Evolutionary conservation across 2,113 vertebrate genomes (phyloP).

Genomic region (Lathamus discolor): DNA sequence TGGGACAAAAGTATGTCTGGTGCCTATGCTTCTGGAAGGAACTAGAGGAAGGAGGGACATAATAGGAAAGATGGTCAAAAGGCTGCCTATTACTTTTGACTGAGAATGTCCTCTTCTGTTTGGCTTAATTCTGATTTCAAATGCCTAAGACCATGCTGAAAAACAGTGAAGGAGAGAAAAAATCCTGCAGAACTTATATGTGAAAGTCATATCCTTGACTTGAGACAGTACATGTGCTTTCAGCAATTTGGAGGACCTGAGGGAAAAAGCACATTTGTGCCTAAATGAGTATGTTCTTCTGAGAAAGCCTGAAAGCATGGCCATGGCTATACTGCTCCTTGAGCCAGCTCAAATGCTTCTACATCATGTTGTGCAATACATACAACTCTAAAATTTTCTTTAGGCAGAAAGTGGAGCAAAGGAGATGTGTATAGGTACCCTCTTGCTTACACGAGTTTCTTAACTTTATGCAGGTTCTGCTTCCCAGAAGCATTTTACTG

Average conservation of each 20-base stretch:
- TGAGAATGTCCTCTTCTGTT: not conserved
- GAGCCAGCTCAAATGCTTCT: not conserved
- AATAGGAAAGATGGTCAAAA: fast-evolving
- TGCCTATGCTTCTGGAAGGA: not conserved
- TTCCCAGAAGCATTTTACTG: not conserved
- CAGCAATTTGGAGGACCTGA: not conserved
- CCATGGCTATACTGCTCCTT: not conserved
- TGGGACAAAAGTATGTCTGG: not conserved
- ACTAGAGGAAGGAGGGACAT: not conserved
- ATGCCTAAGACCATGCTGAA: not conserved
- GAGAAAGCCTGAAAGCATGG: not conserved
- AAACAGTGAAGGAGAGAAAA: not conserved
- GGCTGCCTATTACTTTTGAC: not conserved
- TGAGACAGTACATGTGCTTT: not conserved
- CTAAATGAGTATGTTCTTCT: not conserved
- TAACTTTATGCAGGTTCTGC: not conserved
- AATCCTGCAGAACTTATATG: not conserved
- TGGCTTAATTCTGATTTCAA: not conserved
- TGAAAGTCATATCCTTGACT: not conserved
- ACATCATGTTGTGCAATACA: not conserved
- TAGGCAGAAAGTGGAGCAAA: not conserved
- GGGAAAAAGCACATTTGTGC: not conserved
- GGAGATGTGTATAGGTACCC: not conserved
- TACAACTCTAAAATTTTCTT: not conserved
- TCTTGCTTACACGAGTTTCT: not conserved